Evolutionary conservation across 1,140 invertebrate species (phyloP), one percentile per base, ranked within the genome.

Genomic region (Oryctes rhinoceros): DNA sequence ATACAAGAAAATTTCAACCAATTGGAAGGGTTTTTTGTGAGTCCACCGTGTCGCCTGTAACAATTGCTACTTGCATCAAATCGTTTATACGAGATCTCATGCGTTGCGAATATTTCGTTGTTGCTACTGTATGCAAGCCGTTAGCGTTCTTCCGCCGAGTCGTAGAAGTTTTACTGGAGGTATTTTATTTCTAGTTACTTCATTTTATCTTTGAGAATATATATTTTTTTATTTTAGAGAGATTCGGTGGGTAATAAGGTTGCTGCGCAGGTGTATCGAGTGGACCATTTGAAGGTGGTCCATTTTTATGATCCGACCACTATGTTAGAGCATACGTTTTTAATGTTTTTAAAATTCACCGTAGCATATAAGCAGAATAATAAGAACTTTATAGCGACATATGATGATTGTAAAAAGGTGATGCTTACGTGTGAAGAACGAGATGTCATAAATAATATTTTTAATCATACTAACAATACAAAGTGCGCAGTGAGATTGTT

Each of bases 321-420:
- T n/a, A 76, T 76, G 75, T 9, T 76, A 10, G 37, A n/a, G 15
- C 39, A 76, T 13, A 24, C 20, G 7, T 47, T 47, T 18, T 24
- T 44, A 10, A 15, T 24, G 35, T 47, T 76, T 47, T 18, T 76
- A 49, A 76, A 76, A 15, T 76, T n/a, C 4, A 5, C 37, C 4
- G n/a, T 76, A 15, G 39, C 1, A n/a, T 76, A 47, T 18, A 76
- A n/a, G 15, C 44, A 47, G 37, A 10, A 76, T n/a, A 15, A 48
- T 6, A 47, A 44, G 37, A n/a, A 76, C 0, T 39, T 47, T 48
- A 9, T 47, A 47, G 75, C 75, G 2, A 13, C 37, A 3, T 76
- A 76, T 37, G 37, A 47, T 9, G 75, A 76, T 76, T 47, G 37
- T 76, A 76, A 76, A 39, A 76, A 76, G 1, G n/a, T 76, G 3